Base-by-base conservation (phyloP, 2,888 invertebrate species). In the Acrobeloides nanus region DNA sequence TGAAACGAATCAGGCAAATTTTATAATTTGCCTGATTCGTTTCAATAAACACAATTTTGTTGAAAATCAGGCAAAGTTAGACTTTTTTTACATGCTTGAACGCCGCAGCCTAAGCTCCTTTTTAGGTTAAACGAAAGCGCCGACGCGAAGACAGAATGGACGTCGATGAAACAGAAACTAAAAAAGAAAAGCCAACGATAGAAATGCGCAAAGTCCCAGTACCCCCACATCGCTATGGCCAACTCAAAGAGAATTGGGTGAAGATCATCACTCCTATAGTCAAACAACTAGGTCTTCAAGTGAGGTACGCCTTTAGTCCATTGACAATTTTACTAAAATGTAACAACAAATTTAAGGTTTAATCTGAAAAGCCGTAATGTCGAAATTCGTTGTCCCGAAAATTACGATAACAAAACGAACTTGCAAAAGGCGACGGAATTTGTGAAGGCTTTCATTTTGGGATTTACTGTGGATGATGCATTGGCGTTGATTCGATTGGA, bases 361-460 rank as follows among this genome's bases (percentile, higher is more conserved):
- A 95, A 97, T 76, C 80, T 89, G 45, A 89, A 86, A 77, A 83
- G 86, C 0, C 81, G 87, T 57, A 86, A 88, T 76, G 88, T 93
- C 1, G 90, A 92, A 78, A 84, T 92, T 40, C 82, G 85, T 62
- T 59, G 64, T 45, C 66, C 69, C 4, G 46, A 55, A 34, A 84
- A 85, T 68, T 86, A 87, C 0, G 90, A 93, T 70, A 84, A 67
- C 44, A 62, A 63, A 41, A 33, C 48, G 8, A 86, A 89, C 75
- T 78, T 97, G 53, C 95, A 97, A 75, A 95, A 92, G 78, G 97
- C 86, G 39, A 89, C 92, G 12, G 97, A 99, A 78, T 99, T 99
- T 80, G 87, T 99, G 0, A 85, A 85, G 76, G 95, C 95, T 1
- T 95, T 95, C 73, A 80, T 92, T 24, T 84, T 84, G 62, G 97